A percentile compares a stretch with the other conserved stretches of the same genome.
These are phyloP conservation scores for Myiagra hebetior DNA, from an alignment of 2,113 vertebrate species.

Conservation along the genomic window DNA sequence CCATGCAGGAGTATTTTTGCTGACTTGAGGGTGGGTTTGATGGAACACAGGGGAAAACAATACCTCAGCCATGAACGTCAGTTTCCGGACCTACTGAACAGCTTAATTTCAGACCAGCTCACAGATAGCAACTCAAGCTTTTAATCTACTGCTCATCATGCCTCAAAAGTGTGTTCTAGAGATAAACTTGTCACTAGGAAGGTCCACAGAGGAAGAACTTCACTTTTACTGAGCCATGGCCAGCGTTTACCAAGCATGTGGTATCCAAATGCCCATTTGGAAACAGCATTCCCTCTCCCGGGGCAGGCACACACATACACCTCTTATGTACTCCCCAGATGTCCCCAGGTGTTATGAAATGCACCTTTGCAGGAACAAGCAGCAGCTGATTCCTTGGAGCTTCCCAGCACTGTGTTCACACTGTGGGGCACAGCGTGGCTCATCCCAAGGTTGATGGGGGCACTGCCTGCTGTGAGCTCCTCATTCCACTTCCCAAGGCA, in stretches of 20 bases:
- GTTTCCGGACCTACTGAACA: background rate
- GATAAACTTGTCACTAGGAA: background rate
- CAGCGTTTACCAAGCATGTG: slow-evolving; percentile 28
- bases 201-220: background rate
- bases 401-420: background rate
- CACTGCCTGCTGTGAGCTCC: background rate
- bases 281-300: background rate
- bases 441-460: background rate
- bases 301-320: slow-evolving; percentile 27
- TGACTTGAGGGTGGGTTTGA: background rate
- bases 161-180: background rate
- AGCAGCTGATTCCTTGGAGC: background rate
- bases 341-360: background rate
- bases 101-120: background rate
- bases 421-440: background rate
- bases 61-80: background rate
- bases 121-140: background rate
- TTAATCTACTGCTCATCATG: background rate
- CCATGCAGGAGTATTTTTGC: background rate
- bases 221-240: background rate
- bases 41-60: background rate
- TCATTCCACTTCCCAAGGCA: background rate
- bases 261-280: slow-evolving; percentile 37
- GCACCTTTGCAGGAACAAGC: background rate
- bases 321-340: slow-evolving; percentile 47